These are phyloP conservation scores for Azemiops feae DNA, from an alignment of 2,113 vertebrate species.

Conservation along the genomic window DNA sequence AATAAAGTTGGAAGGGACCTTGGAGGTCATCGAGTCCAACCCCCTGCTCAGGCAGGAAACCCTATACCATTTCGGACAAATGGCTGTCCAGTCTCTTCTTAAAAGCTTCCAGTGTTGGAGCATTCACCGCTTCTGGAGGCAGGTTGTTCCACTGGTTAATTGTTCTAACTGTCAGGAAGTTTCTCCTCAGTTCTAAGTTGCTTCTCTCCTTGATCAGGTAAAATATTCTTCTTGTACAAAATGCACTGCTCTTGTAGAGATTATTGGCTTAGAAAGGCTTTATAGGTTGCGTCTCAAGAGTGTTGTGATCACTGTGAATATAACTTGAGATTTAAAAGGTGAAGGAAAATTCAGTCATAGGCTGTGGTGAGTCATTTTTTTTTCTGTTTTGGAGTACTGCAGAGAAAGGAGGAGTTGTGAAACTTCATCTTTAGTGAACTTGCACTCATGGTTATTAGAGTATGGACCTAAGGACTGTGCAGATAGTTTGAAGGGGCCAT, in stretches of 20 bases:
- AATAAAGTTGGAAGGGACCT: too few relatives aligned
- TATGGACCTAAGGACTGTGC: neutral
- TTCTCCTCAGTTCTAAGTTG: too few relatives aligned
- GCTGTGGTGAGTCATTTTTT: neutral
- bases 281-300: constrained; percentile 25
- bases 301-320: constrained; percentile 47
- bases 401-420: neutral
- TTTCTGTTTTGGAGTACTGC: neutral
- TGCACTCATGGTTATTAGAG: neutral
- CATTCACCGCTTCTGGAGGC: too few relatives aligned
- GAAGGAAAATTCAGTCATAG: neutral
- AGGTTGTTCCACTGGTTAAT: too few relatives aligned
- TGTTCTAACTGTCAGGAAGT: too few relatives aligned
- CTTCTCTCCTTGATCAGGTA: too few relatives aligned
- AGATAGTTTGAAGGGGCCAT: neutral
- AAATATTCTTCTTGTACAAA: constrained; percentile 49
- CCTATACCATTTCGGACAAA: too few relatives aligned
- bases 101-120: too few relatives aligned
- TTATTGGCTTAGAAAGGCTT: constrained; percentile 45
- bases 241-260: constrained; percentile 31
- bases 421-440: neutral
- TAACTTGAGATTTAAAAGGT: constrained; percentile 40
- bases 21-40: too few relatives aligned
- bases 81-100: too few relatives aligned
- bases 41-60: too few relatives aligned